Evolutionary conservation across 2,797 vertebrate species (phyloP), one percentile per base, ranked within the genome.

Genomic region (Pantherophis vulpinus): DNA sequence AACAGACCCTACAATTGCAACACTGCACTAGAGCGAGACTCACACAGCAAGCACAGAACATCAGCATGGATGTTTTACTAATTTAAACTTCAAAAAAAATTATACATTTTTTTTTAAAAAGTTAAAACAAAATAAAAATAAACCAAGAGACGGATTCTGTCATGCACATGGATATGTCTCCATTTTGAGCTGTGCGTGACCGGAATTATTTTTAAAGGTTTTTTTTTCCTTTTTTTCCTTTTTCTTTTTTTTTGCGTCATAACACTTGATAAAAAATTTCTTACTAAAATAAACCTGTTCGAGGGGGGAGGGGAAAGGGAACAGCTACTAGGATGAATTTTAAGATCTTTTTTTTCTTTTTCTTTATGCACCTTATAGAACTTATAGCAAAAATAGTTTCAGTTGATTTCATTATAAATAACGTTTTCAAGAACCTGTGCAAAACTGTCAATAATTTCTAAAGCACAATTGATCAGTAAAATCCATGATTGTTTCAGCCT

Each of bases 201-300:
- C 98, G 98, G 98, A 98, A 97, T 97, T 83, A 83, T 83, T 83
- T 83, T 79, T 25, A 79, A 79, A 20, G n/a, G 8, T 42, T 79
- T 98, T 97, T 98, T 96, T 98, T 98, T 94, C 90, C 93, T 96
- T 97, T 98, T 92, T 63, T 60, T 0, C 59, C 93, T 96, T 97
- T 98, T 98, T 97, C 97, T 88, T 94, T 97, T 97, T 97, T 98
- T 98, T 98, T 98, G 97, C 98, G 97, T 98, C 97, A 95, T 98
- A 98, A 98, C 97, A 98, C 98, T 98, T 98, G 98, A 98, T 99
- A 99, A 99, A 99, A 99, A 98, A 98, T 98, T 98, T 97, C 95
- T 98, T 99, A 99, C 98, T 98, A 99, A 99, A 99, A 99, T 99
- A 99, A 99, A 99, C 98, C 98, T 98, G 98, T 98, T 98, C 98